phyloP scores from a whole-genome alignment of 2,888 invertebrate species.

The Agrotis segetum region DNA sequence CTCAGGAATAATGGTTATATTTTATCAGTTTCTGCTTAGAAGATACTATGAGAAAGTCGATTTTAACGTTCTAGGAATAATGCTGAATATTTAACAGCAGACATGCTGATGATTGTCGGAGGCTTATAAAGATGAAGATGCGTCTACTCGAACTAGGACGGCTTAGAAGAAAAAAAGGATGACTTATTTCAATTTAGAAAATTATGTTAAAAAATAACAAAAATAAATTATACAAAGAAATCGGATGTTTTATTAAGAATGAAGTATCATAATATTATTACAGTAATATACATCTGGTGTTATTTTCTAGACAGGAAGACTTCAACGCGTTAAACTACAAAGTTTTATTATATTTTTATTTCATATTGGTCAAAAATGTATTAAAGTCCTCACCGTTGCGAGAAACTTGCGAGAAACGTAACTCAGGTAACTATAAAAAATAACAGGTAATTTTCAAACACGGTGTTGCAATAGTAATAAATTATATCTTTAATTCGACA shows the following conservation, averaged over 20 bases:
- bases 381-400: background rate
- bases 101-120: background rate
- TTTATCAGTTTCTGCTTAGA: too few relatives aligned
- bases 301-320: background rate
- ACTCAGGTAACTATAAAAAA: background rate
- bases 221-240: too few relatives aligned
- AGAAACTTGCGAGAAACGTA: background rate
- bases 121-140: background rate
- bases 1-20: too few relatives aligned
- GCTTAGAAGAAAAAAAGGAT: too few relatives aligned
- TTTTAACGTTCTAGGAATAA: too few relatives aligned
- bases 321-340: background rate
- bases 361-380: background rate
- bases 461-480: constrained; percentile 34
- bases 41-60: too few relatives aligned
- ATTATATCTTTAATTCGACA: constrained; percentile 23
- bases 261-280: background rate
- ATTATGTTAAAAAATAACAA: too few relatives aligned
- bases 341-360: too few relatives aligned
- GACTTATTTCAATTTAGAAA: too few relatives aligned
- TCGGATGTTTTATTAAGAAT: too few relatives aligned
- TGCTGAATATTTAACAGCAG: too few relatives aligned
- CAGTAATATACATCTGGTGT: background rate
- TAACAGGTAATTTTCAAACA: constrained; percentile 3
- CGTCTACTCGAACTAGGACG: too few relatives aligned